A percentile compares a stretch with the other conserved stretches of the same genome.
phyloP scores from a whole-genome alignment of 2,113 vertebrate species.

The Calidris pygmaea region DNA sequence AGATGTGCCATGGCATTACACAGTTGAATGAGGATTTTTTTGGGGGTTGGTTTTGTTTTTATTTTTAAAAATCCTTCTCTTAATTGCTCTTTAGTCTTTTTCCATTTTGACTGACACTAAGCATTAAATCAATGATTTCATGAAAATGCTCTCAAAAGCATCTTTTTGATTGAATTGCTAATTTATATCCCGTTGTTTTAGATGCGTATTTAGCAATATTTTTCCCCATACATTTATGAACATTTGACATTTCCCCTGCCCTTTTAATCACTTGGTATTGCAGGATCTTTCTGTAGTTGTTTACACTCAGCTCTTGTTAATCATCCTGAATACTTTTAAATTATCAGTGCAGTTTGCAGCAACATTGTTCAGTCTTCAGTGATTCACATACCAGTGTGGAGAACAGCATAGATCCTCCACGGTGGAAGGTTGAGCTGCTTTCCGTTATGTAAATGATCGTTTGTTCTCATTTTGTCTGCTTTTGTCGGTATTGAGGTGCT shows the following conservation, averaged over 20 bases:
- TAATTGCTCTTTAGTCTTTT: background rate
- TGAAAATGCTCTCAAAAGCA: background rate
- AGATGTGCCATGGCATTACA: rapidly evolving
- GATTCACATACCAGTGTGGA: background rate
- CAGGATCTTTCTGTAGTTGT: background rate
- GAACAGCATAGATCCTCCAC: background rate
- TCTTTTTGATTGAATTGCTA: background rate
- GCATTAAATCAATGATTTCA: background rate
- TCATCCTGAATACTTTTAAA: background rate
- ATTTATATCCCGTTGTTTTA: background rate
- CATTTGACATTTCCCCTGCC: background rate
- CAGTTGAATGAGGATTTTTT: rapidly evolving
- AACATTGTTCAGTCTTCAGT: background rate
- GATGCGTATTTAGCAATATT: background rate
- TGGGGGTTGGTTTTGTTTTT: background rate
- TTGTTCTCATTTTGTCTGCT: background rate
- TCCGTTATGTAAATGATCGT: background rate
- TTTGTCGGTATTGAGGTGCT: background rate
- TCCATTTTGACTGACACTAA: background rate
- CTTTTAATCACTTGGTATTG: background rate
- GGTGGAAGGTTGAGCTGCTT: background rate
- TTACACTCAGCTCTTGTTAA: background rate
- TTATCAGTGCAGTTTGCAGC: background rate
- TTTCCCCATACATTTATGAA: background rate
- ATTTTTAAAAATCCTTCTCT: background rate